phyloP scores from a whole-genome alignment of 2,113 vertebrate species.

The Ammodytes dubius region DNA sequence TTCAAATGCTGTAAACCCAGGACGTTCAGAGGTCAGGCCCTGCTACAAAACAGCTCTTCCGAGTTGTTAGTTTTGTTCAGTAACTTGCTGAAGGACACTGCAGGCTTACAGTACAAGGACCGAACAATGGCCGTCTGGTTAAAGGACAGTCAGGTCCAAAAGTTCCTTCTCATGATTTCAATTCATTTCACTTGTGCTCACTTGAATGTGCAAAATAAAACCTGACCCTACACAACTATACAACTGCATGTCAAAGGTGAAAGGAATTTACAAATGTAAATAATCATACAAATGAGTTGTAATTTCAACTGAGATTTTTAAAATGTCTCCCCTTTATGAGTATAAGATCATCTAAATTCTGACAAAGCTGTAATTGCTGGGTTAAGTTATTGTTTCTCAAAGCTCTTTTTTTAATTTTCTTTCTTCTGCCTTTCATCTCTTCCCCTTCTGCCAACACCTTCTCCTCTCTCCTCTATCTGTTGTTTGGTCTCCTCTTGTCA shows the following conservation, averaged over 20 bases:
- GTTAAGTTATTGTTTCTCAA: conserved; percentile 76
- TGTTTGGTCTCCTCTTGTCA: conserved; percentile 82
- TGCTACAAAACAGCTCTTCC: neutral
- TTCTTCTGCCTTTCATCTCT: conserved; percentile 76
- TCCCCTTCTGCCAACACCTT: conserved; percentile 66
- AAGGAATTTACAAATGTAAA: no score
- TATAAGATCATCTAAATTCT: conserved; percentile 53
- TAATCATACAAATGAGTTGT: neutral
- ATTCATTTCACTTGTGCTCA: neutral
- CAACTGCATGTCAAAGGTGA: neutral
- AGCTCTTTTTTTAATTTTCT: conserved; percentile 56
- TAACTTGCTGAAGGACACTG: conserved; percentile 5
- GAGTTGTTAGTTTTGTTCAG: neutral
- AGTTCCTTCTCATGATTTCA: neutral
- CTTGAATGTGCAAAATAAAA: neutral
- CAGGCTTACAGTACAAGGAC: neutral
- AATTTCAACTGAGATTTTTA: neutral
- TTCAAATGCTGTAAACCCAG: neutral
- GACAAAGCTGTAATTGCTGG: conserved; percentile 71
- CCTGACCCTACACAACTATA: neutral
- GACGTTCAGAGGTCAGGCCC: neutral
- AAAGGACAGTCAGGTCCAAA: neutral
- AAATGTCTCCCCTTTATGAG: conserved; percentile 40
- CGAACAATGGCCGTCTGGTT: neutral
- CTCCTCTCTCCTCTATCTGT: conserved; percentile 74